A percentile compares a stretch with the other conserved stretches of the same genome.
phyloP scores from a whole-genome alignment of 2,888 invertebrate genomes.

The Romanomermis culicivorax region DNA sequence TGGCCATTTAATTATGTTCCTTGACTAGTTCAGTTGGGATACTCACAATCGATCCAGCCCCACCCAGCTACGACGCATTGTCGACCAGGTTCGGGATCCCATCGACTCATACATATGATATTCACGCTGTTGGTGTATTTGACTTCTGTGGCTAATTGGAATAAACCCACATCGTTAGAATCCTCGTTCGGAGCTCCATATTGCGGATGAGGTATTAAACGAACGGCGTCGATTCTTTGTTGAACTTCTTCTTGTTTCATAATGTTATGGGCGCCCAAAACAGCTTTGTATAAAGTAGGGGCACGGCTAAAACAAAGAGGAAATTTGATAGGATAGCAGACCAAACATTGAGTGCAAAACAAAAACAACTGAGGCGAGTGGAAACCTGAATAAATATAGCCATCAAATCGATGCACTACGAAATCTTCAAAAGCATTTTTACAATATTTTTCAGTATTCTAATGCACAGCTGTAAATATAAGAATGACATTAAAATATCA shows the following conservation, averaged over 20 bases:
- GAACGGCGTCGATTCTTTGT: too few species aligned
- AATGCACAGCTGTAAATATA: too few species aligned
- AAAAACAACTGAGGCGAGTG: neutral
- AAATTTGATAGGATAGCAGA: too few species aligned
- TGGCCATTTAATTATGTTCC: too few species aligned
- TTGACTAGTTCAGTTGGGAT: too few species aligned
- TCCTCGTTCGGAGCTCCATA: neutral
- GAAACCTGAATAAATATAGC: neutral
- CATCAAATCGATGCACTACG: too few species aligned
- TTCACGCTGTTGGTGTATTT: neutral
- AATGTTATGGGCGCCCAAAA: neutral
- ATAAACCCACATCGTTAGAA: neutral
- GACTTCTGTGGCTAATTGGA: neutral
- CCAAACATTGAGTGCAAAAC: too few species aligned
- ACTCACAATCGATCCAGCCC: conserved; percentile 17
- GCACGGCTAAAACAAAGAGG: neutral
- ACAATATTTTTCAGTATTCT: too few species aligned
- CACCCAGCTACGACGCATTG: conserved; percentile 19
- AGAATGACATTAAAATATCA: too few species aligned
- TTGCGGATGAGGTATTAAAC: neutral
- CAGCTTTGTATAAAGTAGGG: neutral
- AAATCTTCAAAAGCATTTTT: too few species aligned
- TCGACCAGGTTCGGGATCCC: conserved; percentile 31
- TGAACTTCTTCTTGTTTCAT: neutral
- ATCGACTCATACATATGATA: neutral